Evolutionary conservation across 92 coral and sea anemone genomes (phyloP), one percentile per base, ranked within the genome.

Genomic region (Epizoanthus fatuus): DNA sequence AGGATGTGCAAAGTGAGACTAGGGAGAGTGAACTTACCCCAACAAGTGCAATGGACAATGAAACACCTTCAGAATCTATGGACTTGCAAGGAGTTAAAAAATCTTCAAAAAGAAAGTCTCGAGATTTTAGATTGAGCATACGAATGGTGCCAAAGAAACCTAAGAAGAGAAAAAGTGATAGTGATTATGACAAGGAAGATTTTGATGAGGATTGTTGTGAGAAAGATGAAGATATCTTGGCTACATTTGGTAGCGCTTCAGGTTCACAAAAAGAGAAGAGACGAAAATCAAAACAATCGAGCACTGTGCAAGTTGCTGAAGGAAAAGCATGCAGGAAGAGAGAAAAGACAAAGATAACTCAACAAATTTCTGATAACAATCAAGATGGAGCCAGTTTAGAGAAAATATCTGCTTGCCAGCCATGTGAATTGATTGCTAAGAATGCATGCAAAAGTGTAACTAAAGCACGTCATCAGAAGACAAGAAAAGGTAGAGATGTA

Each of bases 71-170:
- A 7, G 65, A 37, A 11, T 38, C 53, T 25, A 11, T 25, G n/a
- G n/a, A 75, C 1, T 16, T 54, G 69, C 83, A 66, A 70, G 75
- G 37, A 19, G 74, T 38, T 56, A 63, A 39, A 10, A 82, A 86
- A 12, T 65, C 65, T 4, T 49, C 85, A 44, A 86, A 81, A 29
- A 40, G 15, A 3, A 81, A 74, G 44, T 20, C 90, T 47, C 22
- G 68, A 15, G 59, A 82, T 3, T 90, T 86, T 81, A 90, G 86
- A 52, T 38, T 90, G 69, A 90, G 78, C 25, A 90, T 86, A 25
- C 62, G 90, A 19, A 60, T 77, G 71, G 71, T 44, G 22, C 57
- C 70, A 42, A 77, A 77, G 71, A 77, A 77, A 59, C 5, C 69
- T 2, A 60, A 77, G 47, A 51, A 20, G 2, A 14, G 49, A 20